Evolutionary conservation across 2,888 invertebrate species (phyloP).

Genomic region (Tenthredo notha): DNA sequence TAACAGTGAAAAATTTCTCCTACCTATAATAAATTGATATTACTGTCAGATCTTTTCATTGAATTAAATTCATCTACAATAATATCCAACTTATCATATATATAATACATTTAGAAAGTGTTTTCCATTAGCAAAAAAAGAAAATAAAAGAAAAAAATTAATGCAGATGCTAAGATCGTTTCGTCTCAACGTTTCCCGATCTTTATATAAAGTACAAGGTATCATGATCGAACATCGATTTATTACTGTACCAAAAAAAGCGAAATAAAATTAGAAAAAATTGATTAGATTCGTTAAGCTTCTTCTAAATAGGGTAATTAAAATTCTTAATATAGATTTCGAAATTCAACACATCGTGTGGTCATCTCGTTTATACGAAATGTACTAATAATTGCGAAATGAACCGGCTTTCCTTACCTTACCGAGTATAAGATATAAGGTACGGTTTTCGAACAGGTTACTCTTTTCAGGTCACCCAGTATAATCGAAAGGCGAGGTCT

Average conservation of each 20-base stretch:
- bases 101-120: neutral
- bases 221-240: neutral
- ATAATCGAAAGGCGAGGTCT: slow-evolving; percentile 22
- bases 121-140: neutral
- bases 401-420: slow-evolving; percentile 26
- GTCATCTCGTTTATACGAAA: neutral
- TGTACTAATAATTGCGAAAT: neutral
- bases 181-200: neutral
- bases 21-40: neutral
- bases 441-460: slow-evolving; percentile 31
- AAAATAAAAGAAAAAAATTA: neutral
- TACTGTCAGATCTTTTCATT: neutral
- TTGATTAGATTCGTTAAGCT: neutral
- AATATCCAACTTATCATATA: neutral
- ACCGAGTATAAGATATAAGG: neutral
- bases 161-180: neutral
- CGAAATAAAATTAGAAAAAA: neutral
- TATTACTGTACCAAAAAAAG: neutral
- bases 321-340: neutral
- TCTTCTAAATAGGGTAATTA: neutral
- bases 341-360: neutral
- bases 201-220: neutral
- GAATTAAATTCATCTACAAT: neutral
- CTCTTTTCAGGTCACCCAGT: slow-evolving; percentile 32
- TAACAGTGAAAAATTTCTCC: slow-evolving; percentile 16